Base-by-base conservation (phyloP, 2,888 invertebrate genomes). In the Plagiodera versicolora region DNA sequence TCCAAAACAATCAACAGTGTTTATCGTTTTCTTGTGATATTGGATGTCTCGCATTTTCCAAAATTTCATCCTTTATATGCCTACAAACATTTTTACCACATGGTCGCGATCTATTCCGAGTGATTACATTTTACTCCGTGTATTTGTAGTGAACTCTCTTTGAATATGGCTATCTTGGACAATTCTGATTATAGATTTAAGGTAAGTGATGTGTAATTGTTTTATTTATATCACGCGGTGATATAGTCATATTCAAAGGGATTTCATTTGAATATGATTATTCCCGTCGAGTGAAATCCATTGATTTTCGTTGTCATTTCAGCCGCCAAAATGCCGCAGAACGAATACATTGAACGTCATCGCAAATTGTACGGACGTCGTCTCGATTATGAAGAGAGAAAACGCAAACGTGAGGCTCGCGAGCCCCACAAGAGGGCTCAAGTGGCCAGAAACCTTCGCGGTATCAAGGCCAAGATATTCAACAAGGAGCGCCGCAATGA, bases 301-400 rank as follows among this genome's bases (percentile, higher is more conserved):
- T 58, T 51, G n/a, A 61, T 63, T 68, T 67, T 61, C 55, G 66
- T 67, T 67, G 56, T 66, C 67, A 61, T 69, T 70, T 14, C 63
- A 70, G 68, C 17, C 24, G 32, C 16, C 82, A 85, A 78, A 81
- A 95, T 95, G 97, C 97, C 97, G 78, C 99, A 99, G 86, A 99
- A 99, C 88, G 99, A 99, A 83, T 96, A 99, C 81, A 98, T 99
- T 83, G 99, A 99, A 75, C 89, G 98, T 67, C 96, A 97, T 81
- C 90, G 93, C 77, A 99, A 98, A 81, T 87, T 98, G 35, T 91
- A 95, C 84, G 99, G 99, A 76, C 87, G 95, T 73, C 88, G 98
- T 65, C 87, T 99, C 65, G 98, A 99, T 84, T 94, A 99, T 88
- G 95, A 98, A 82, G 98, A 99, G 80, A 86, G 94, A 63, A 95